These are phyloP conservation scores for Myrmecophaga tridactyla DNA, from an alignment of 2,113 vertebrate genomes.

Conservation along the genomic window DNA sequence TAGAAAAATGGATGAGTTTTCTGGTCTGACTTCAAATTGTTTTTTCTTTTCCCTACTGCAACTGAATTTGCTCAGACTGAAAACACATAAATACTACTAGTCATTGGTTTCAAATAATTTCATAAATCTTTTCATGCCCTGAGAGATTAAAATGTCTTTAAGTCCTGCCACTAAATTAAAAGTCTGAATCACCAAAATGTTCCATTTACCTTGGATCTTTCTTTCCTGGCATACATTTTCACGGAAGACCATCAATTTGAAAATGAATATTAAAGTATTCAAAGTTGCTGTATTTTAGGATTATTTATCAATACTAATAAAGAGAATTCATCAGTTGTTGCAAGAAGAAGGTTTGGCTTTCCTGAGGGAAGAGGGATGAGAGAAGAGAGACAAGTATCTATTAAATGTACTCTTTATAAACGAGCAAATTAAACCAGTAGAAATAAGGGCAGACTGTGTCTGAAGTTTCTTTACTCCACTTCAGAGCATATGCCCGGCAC, in stretches of 20 bases:
- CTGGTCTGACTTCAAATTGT: neutral
- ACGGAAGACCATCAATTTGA: neutral
- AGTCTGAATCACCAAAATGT: neutral
- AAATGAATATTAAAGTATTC: neutral
- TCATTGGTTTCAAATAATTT: neutral
- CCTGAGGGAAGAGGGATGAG: neutral
- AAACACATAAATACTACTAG: neutral
- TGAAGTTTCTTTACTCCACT: neutral
- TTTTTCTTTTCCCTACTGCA: neutral
- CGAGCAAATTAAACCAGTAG: slow-evolving; percentile 11
- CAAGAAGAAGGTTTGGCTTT: neutral
- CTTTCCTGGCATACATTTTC: neutral
- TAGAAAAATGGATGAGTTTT: neutral
- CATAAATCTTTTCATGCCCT: neutral
- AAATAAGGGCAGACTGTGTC: neutral
- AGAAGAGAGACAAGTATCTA: neutral
- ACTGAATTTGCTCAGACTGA: neutral
- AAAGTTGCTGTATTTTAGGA: neutral
- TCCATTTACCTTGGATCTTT: neutral
- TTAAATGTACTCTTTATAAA: neutral
- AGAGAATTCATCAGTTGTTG: neutral
- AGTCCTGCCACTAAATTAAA: neutral
- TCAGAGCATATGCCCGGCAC: neutral
- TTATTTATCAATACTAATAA: neutral
- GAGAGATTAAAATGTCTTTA: neutral